Percentiles rank a stretch among this genome's conserved stretches.
Conservation (phyloP, 2,888 invertebrate genomes). For the Rotaria macrura region DNA sequence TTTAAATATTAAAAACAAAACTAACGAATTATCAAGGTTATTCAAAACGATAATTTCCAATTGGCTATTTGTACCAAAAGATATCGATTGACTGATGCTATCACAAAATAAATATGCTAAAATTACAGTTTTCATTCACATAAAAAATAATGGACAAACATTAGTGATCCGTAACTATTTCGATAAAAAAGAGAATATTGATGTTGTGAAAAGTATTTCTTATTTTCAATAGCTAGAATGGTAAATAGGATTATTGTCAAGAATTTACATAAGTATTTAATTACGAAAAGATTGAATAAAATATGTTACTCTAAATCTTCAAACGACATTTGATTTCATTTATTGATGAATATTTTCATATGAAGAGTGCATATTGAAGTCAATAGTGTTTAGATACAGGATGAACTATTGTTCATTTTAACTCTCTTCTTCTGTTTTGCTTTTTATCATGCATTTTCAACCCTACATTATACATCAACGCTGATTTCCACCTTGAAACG, state of each 20-base stretch:
- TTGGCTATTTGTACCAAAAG: too few species aligned
- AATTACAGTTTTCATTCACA: too few species aligned
- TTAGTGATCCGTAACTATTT: too few species aligned
- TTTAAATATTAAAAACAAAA: background rate
- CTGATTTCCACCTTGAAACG: background rate
- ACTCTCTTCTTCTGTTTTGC: background rate
- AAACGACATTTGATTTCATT: background rate
- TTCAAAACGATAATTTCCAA: background rate
- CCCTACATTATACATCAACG: background rate
- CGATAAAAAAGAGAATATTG: too few species aligned
- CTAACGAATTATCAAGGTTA: background rate
- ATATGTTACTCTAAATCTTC: background rate
- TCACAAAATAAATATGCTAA: too few species aligned
- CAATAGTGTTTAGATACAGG: background rate
- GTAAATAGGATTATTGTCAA: background rate
- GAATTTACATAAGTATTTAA: background rate
- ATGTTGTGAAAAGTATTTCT: too few species aligned
- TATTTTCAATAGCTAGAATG: too few species aligned
- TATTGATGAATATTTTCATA: background rate
- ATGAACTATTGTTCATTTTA: background rate
- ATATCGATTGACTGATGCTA: too few species aligned
- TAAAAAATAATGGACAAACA: too few species aligned
- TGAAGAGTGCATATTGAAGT: background rate
- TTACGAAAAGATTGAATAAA: background rate
- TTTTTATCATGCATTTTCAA: background rate